phyloP scores from a whole-genome alignment of 2,888 invertebrate genomes.

The Caenorhabditis imperialis region DNA sequence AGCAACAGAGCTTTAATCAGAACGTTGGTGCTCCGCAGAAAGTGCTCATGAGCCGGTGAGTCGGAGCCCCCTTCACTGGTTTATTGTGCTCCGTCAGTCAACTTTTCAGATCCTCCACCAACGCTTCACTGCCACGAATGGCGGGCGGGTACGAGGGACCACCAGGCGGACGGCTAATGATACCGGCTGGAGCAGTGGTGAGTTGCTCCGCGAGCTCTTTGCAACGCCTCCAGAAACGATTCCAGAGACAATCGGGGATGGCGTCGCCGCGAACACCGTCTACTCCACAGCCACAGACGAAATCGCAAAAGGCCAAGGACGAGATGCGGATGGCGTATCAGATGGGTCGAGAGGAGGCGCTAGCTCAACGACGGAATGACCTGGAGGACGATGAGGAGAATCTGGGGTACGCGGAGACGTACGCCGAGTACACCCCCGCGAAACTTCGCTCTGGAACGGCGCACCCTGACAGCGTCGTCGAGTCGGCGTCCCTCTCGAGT shows the following conservation, averaged over 20 bases:
- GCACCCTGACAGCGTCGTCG: slow-evolving; percentile 98
- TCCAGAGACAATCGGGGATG: slow-evolving; percentile 12
- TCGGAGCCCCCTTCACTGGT: not conserved
- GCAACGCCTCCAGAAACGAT: not conserved
- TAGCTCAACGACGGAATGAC: slow-evolving; percentile 42
- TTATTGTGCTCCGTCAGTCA: not conserved
- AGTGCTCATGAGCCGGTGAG: slow-evolving; percentile 14
- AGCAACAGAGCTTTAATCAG: slow-evolving; percentile 14
- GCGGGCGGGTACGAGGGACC: slow-evolving; percentile 35
- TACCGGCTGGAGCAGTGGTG: not conserved
- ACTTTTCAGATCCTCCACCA: slow-evolving; percentile 33
- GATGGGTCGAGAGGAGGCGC: slow-evolving; percentile 50
- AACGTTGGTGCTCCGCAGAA: slow-evolving; percentile 4
- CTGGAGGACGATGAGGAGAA: slow-evolving; percentile 84
- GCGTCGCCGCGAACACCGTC: slow-evolving; percentile 22
- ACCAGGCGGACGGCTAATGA: slow-evolving; percentile 21
- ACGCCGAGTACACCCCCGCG: slow-evolving; percentile 96
- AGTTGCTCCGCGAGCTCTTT: not conserved
- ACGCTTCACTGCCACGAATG: slow-evolving; percentile 27
- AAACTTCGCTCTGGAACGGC: slow-evolving; percentile 87
- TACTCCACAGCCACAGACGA: slow-evolving; percentile 40
- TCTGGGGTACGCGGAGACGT: slow-evolving; percentile 97
- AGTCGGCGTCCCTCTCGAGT: slow-evolving; percentile 94
- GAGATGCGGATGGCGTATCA: slow-evolving; percentile 66
- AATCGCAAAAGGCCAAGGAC: slow-evolving; percentile 65